Percentiles rank a stretch among this genome's conserved stretches.
These are phyloP conservation scores for Agrochola lychnidis DNA, from an alignment of 2,888 invertebrate genomes.

Conservation along the genomic window DNA sequence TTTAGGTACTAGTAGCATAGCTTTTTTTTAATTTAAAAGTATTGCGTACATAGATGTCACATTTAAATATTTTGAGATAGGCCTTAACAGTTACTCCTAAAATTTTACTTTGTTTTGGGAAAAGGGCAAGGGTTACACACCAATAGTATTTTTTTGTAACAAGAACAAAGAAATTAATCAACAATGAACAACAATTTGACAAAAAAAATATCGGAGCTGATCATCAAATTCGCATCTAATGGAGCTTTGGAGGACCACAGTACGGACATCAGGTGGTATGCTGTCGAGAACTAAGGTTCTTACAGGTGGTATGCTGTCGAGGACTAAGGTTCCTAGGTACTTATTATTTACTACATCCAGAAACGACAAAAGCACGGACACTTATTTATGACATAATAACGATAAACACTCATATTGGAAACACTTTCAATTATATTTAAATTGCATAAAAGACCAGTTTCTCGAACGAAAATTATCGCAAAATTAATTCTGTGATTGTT, in stretches of 20 bases:
- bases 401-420: conserved; percentile 8
- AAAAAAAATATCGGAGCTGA: background rate
- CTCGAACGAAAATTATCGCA: background rate
- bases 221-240: background rate
- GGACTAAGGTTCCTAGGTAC: background rate
- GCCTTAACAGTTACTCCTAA: background rate
- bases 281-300: background rate
- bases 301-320: conserved; percentile 7
- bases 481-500: background rate
- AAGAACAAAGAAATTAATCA: background rate
- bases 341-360: conserved; percentile 5
- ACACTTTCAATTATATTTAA: conserved; percentile 2
- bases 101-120: background rate
- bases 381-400: background rate
- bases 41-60: background rate
- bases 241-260: background rate
- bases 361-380: conserved; percentile 23
- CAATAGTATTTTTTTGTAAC: background rate
- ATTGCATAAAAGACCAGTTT: background rate
- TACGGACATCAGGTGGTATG: conserved; percentile 5
- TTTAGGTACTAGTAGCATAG: conserved; percentile 18
- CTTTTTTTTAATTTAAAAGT: background rate
- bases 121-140: background rate
- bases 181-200: background rate
- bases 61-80: background rate